Conservation (phyloP, 1,140 invertebrate genomes). For the Macrotrachela quadricornifera region DNA sequence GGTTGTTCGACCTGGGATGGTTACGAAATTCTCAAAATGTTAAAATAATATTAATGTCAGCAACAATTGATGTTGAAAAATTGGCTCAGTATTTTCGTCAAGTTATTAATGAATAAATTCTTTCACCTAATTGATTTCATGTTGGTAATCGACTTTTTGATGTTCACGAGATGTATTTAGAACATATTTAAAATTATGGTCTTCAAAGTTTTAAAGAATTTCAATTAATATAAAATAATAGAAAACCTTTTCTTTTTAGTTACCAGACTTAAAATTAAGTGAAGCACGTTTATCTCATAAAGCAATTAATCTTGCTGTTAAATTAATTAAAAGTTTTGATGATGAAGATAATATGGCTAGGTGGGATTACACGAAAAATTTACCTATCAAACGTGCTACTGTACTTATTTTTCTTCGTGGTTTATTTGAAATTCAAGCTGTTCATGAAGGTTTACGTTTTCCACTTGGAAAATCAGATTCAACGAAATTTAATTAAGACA, state of each 20-base stretch:
- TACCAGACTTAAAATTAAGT: slow-evolving; percentile 16
- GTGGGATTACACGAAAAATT: slow-evolving; percentile 11
- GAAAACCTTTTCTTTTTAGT: slow-evolving; percentile 10
- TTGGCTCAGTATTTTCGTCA: slow-evolving; percentile 23
- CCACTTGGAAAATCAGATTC: background rate
- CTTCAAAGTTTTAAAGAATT: too few relatives aligned
- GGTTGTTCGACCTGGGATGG: too few relatives aligned
- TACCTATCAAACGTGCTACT: slow-evolving; percentile 34
- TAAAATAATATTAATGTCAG: slow-evolving; percentile 37
- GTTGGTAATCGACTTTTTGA: slow-evolving; percentile 17
- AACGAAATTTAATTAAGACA: slow-evolving; percentile 9
- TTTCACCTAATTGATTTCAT: slow-evolving; percentile 20
- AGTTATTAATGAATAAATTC: slow-evolving; percentile 16
- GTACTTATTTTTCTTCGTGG: slow-evolving; percentile 48
- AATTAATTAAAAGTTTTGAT: slow-evolving; percentile 47
- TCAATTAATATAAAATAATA: background rate
- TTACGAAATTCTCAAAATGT: slow-evolving; percentile 31
- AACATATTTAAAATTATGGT: too few relatives aligned
- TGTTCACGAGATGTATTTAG: slow-evolving; percentile 14
- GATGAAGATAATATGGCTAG: slow-evolving; percentile 16
- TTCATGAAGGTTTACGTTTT: slow-evolving; percentile 10
- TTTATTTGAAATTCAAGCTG: slow-evolving; percentile 26
- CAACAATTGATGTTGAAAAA: slow-evolving; percentile 22
- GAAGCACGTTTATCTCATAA: slow-evolving; percentile 16
- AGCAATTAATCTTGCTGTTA: slow-evolving; percentile 25